These are phyloP conservation scores for Mesembrinibis cayennensis DNA, from an alignment of 2,113 vertebrate species.

Conservation along the genomic window DNA sequence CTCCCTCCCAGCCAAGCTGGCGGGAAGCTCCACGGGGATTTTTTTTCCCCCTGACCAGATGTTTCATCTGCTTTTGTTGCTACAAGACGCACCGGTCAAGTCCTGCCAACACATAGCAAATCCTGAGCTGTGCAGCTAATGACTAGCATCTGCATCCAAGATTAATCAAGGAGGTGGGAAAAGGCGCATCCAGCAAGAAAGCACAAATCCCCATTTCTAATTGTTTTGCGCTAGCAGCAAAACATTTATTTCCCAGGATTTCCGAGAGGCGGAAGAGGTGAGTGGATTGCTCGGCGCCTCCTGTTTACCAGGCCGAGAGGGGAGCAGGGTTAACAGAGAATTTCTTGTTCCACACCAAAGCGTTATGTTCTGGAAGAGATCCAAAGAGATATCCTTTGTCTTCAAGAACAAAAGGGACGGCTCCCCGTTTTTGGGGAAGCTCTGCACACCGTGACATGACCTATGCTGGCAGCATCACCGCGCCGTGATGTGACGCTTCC, in stretches of 20 bases:
- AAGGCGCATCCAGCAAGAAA: neutral
- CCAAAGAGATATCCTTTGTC: conserved; percentile 10
- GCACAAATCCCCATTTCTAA: neutral
- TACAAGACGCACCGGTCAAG: neutral
- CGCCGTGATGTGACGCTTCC: neutral
- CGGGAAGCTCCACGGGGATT: neutral
- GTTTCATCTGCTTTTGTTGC: neutral
- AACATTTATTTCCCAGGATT: conserved; percentile 3
- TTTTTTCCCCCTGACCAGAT: neutral
- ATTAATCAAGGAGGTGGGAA: neutral
- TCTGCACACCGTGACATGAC: neutral
- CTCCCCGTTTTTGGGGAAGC: neutral
- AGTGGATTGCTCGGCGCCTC: neutral
- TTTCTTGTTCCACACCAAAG: neutral
- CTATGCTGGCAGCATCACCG: neutral
- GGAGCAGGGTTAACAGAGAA: neutral
- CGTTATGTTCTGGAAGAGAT: neutral
- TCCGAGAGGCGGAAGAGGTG: conserved; percentile 15
- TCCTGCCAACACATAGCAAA: neutral
- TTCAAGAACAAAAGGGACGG: neutral
- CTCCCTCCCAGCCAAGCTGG: neutral
- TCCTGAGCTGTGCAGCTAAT: neutral
- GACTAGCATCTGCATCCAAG: neutral
- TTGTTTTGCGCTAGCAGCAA: neutral
- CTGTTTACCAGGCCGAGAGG: neutral